Evolutionary conservation across 2,888 invertebrate genomes (phyloP).

Genomic region (Dendrolimus pini): DNA sequence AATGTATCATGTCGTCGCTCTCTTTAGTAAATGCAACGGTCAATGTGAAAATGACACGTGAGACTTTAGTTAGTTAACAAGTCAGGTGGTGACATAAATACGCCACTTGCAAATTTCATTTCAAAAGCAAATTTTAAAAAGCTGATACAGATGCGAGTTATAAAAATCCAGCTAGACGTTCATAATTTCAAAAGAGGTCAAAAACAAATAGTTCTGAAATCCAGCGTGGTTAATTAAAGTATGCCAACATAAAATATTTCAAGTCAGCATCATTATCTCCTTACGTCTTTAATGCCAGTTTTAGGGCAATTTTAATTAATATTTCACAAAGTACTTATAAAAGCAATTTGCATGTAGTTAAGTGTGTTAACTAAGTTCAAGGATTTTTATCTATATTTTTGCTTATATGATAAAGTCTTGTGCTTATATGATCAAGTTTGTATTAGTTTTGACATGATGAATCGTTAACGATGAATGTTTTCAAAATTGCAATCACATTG

Average conservation of each 20-base stretch:
- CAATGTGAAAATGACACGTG: conserved; percentile 29
- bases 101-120: neutral
- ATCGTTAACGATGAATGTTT: conserved; percentile 46
- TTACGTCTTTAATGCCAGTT: no score
- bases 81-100: neutral
- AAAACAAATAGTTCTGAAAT: no score
- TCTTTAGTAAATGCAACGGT: conserved; percentile 25
- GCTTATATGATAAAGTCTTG: no score
- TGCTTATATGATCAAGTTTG: conserved; percentile 31
- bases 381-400: conserved; percentile 22
- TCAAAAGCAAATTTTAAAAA: neutral
- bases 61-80: conserved; percentile 22
- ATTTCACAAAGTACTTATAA: no score
- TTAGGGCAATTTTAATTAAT: no score
- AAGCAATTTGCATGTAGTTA: no score
- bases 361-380: conserved; percentile 40
- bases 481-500: conserved; percentile 70
- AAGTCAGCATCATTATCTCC: no score
- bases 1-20: conserved; percentile 1
- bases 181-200: no score
- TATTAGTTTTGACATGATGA: conserved; percentile 26
- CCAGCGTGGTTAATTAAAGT: no score
- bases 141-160: neutral
- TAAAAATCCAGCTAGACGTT: neutral
- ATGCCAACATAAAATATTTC: no score